phyloP scores from a whole-genome alignment of 2,888 invertebrate genomes.

The Rhagonycha lutea region DNA sequence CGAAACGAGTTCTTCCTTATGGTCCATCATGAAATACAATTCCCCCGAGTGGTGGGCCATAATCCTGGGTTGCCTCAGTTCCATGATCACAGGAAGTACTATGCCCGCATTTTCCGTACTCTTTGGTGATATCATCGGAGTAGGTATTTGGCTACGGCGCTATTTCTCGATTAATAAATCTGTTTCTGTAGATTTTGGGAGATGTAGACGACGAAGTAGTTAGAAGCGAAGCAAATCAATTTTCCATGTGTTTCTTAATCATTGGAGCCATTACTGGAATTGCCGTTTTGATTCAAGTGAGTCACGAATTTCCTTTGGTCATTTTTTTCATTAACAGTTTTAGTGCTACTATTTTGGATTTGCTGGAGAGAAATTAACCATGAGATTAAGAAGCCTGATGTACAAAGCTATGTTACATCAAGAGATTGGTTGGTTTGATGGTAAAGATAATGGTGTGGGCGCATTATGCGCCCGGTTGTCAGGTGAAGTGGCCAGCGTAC shows the following conservation, averaged over 20 bases:
- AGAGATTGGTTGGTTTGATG: slow-evolving; percentile 52
- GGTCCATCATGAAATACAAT: slow-evolving; percentile 63
- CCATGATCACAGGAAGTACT: slow-evolving; percentile 68
- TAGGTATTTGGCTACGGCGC: slow-evolving; percentile 47
- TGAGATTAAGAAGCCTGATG: slow-evolving; percentile 67
- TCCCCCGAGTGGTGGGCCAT: slow-evolving; percentile 71
- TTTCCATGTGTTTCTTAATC: slow-evolving; percentile 67
- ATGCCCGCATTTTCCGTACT: slow-evolving; percentile 74
- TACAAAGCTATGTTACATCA: slow-evolving; percentile 72
- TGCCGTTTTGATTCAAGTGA: slow-evolving; percentile 68
- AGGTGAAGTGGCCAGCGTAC: too few species aligned
- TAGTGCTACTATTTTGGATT: slow-evolving; percentile 49
- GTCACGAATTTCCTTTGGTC: too few species aligned
- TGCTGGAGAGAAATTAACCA: slow-evolving; percentile 55
- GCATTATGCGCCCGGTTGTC: too few species aligned
- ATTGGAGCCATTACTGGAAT: slow-evolving; percentile 68
- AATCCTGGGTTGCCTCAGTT: slow-evolving; percentile 64
- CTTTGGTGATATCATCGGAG: slow-evolving; percentile 71
- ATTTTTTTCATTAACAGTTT: not conserved
- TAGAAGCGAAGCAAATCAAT: slow-evolving; percentile 61
- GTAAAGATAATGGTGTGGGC: too few species aligned
- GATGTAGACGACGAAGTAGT: slow-evolving; percentile 58
- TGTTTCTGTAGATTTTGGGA: slow-evolving; percentile 55
- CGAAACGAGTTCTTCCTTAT: slow-evolving; percentile 20
- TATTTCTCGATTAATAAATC: not conserved